Conservation (phyloP, 2,888 invertebrate genomes). For the Copidosoma aretas region DNA sequence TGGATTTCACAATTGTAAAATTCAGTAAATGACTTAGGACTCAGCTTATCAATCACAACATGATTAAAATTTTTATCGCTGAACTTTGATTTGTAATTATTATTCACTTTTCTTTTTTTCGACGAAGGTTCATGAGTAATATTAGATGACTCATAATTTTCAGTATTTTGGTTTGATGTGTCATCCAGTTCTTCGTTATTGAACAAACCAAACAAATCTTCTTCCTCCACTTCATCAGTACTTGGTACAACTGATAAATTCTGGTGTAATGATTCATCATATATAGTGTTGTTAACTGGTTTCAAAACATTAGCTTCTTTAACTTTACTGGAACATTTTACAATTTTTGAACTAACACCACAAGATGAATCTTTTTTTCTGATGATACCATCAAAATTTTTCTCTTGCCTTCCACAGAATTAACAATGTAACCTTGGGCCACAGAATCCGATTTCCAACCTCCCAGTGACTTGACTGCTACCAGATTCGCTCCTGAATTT, state of each 20-base stretch:
- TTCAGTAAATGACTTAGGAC: not conserved
- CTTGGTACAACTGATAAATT: no score
- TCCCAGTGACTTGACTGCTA: slow-evolving; percentile 32
- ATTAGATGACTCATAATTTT: no score
- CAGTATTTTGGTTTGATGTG: no score
- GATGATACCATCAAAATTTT: slow-evolving; percentile 17
- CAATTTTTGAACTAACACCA: slow-evolving; percentile 3
- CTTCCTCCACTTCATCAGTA: no score
- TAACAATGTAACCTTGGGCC: slow-evolving; percentile 25
- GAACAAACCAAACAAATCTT: no score
- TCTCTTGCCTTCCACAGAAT: slow-evolving; percentile 43
- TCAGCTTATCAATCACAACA: not conserved
- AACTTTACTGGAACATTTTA: slow-evolving; percentile 5
- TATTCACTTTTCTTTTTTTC: not conserved
- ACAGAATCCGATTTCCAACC: slow-evolving; percentile 37
- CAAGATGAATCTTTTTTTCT: not conserved
- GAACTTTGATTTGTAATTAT: not conserved
- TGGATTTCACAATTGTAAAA: slow-evolving; percentile 9
- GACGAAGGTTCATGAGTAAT: not conserved
- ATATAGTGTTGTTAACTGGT: no score
- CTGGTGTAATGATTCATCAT: no score
- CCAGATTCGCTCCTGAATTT: slow-evolving; percentile 38
- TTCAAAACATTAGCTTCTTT: no score
- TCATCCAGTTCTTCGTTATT: no score
- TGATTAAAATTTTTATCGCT: not conserved